Evolutionary conservation across 2,888 invertebrate genomes (phyloP).

Genomic region (Mimumesa dahlbomi): DNA sequence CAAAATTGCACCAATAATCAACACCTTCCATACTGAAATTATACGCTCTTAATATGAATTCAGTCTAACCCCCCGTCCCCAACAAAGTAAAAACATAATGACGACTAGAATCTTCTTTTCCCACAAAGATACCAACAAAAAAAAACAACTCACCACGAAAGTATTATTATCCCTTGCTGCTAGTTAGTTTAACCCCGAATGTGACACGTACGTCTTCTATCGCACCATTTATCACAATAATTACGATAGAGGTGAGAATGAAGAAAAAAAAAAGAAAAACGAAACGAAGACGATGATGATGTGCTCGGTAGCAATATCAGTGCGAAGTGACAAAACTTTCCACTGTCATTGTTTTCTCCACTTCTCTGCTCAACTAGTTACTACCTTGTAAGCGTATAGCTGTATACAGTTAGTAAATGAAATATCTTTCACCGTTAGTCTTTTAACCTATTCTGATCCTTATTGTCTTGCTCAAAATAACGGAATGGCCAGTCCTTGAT

Average conservation of each 20-base stretch:
- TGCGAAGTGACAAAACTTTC: constrained; percentile 20
- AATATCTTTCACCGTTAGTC: constrained; percentile 48
- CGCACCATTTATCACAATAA: constrained; percentile 62
- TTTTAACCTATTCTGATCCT: constrained; percentile 38
- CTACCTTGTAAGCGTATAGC: constrained; percentile 62
- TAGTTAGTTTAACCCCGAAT: too few species aligned
- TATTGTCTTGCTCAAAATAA: constrained; percentile 60
- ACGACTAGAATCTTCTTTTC: too few species aligned
- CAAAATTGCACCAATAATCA: too few species aligned
- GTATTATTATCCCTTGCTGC: too few species aligned
- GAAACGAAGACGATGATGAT: too few species aligned
- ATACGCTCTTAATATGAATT: too few species aligned
- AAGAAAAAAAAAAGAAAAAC: too few species aligned
- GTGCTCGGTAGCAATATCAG: constrained; percentile 66
- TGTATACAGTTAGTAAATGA: constrained; percentile 49
- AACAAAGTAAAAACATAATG: too few species aligned
- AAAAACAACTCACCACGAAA: too few species aligned
- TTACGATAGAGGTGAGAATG: constrained; percentile 43
- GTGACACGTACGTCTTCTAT: constrained; percentile 37
- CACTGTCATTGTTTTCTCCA: constrained; percentile 62
- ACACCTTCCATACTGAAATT: too few species aligned
- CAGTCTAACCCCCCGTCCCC: too few species aligned
- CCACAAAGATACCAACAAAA: too few species aligned
- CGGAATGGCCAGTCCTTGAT: constrained; percentile 29
- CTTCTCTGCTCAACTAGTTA: constrained; percentile 73